Conservation (phyloP, 2,888 invertebrate genomes). For the Harmothoe impar region DNA sequence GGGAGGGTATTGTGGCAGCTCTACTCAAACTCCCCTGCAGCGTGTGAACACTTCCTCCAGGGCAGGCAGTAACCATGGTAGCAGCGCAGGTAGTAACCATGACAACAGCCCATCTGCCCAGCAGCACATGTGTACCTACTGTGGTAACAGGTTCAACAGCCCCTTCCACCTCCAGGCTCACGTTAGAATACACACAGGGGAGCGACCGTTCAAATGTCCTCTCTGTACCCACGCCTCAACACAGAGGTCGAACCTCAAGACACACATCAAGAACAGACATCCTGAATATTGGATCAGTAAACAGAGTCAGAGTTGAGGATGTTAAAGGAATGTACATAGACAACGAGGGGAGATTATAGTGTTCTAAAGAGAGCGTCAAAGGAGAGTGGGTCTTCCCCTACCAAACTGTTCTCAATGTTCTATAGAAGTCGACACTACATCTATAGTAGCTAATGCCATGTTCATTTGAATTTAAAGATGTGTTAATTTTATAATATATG, state of each 20-base stretch:
- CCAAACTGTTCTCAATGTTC: no score
- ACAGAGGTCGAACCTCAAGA: slow-evolving; percentile 6
- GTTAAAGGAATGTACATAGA: no score
- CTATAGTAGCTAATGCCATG: no score
- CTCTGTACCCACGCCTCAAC: neutral
- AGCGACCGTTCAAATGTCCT: slow-evolving; percentile 32
- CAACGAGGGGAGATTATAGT: no score
- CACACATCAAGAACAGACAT: slow-evolving; percentile 14
- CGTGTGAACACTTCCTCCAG: neutral
- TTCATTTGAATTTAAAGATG: no score
- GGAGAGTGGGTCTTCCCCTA: no score
- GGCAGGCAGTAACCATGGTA: neutral
- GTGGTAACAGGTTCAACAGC: neutral
- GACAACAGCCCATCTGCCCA: neutral
- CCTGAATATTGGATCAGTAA: neutral
- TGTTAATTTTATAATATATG: no score
- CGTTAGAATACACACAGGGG: slow-evolving; percentile 14
- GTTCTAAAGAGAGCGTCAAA: no score
- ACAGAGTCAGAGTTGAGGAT: neutral
- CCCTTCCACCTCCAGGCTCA: neutral
- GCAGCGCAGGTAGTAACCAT: neutral
- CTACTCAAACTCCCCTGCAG: neutral
- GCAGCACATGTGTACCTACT: slow-evolving; percentile 18
- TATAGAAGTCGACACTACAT: no score
- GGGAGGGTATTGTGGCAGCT: neutral